Base-by-base conservation (phyloP, 2,113 vertebrate species). In the Pongo abelii region DNA sequence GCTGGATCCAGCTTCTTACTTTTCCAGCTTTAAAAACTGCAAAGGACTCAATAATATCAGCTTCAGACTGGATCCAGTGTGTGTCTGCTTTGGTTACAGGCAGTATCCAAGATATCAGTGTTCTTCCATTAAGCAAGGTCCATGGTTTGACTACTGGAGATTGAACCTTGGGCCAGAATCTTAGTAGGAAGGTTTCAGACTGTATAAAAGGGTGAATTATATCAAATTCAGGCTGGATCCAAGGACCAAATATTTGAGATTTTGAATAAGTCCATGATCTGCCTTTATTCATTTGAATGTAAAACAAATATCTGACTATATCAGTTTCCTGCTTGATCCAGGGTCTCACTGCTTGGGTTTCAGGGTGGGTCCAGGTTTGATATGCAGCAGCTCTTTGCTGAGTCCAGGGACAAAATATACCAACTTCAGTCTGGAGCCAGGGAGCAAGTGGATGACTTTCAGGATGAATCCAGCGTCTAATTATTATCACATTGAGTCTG, bases 71-170 rank as follows among this genome's bases (percentile, higher is more conserved):
- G 2, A 6, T 59, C 61, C 17, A 23, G 23, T 59, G 2, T 57
- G 8, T 48, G 46, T 48, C 11, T 48, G 4, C 7, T 14, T 43
- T 18, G 20, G 12, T 48, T 94, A 50, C 17, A 35, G 69, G 30
- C 0, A 50, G 23, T 16, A 20, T 40, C 55, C 20, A 38, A 1
- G 59, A 22, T n/a, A 1, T n/a, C 1, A 27, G 20, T 6, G 11
- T 52, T 67, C 16, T 43, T n/a, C 9, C 32, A 32, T 30, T n/a
- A 64, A 38, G 35, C 5, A 40, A 59, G 52, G 12, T 18, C 13
- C n/a, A 32, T 77, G 55, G 30, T 48, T 64, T 59, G 8, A n/a
- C 20, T 43, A 38, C 22, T 27, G n/a, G 52, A 75, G 17, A 30
- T 16, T 32, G 32, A 77, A 64, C 13, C 8, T 32, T 17, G 8